These are phyloP conservation scores for Pseudococcus longispinus DNA, from an alignment of 2,888 invertebrate species.

Conservation along the genomic window DNA sequence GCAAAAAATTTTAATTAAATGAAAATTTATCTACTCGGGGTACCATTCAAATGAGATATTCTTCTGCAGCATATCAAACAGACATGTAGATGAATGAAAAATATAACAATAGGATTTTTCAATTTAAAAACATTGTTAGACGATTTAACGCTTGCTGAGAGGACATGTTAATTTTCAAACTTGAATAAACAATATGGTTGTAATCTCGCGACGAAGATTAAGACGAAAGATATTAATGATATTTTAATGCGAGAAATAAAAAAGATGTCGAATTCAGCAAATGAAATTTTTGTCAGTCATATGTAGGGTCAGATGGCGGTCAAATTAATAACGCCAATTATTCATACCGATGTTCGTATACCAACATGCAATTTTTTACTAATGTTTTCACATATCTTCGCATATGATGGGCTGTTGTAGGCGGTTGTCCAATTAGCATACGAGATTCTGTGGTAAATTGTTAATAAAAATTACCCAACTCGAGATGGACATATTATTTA, in stretches of 20 bases:
- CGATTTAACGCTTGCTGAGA: neutral
- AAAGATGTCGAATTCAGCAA: neutral
- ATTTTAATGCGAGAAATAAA: neutral
- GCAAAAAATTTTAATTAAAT: neutral
- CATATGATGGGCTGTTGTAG: neutral
- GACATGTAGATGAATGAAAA: neutral
- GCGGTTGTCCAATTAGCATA: constrained; percentile 39
- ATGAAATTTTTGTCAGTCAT: neutral
- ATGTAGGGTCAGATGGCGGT: neutral
- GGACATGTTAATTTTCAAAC: neutral
- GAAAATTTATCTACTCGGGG: neutral
- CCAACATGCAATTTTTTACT: neutral
- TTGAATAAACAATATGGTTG: neutral
- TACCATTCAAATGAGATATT: neutral
- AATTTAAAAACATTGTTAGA: neutral
- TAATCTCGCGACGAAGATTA: neutral
- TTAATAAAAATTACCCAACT: neutral
- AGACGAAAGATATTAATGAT: constrained; percentile 26
- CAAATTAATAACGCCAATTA: constrained; percentile 42
- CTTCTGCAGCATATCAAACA: neutral
- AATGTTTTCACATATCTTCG: neutral
- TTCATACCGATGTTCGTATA: neutral
- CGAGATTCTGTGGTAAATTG: neutral
- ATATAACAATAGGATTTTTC: neutral
- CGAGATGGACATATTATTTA: neutral